Conservation (phyloP, 2,797 vertebrate genomes). For the Schizopygopsis malacanthus region DNA sequence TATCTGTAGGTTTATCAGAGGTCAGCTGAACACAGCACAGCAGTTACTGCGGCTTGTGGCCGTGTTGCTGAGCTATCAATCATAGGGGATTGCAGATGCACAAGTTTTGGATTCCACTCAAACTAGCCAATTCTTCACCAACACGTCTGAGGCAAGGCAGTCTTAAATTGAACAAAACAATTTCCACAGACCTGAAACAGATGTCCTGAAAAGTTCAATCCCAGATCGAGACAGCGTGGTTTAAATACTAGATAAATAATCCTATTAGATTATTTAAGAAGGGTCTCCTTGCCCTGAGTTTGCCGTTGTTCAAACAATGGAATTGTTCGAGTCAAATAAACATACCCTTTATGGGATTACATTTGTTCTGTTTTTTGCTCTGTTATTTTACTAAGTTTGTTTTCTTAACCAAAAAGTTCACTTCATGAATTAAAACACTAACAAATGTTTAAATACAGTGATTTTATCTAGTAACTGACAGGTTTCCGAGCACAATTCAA, state of each 20-base stretch:
- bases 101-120: conserved; percentile 55
- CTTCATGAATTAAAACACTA: conserved; percentile 27
- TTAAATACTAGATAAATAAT: conserved; percentile 66
- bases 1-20: conserved; percentile 8
- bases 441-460: not conserved
- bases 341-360: conserved; percentile 48
- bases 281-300: conserved; percentile 55
- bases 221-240: conserved; percentile 38
- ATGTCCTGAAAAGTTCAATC: conserved; percentile 59
- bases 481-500: not conserved
- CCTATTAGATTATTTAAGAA: conserved; percentile 49
- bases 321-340: conserved; percentile 53
- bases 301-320: conserved; percentile 49
- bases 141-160: conserved; percentile 55
- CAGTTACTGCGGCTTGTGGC: conserved; percentile 39
- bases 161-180: conserved; percentile 32
- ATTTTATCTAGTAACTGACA: not conserved
- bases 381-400: not conserved
- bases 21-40: conserved; percentile 43
- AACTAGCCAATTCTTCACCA: conserved; percentile 58
- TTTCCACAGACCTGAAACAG: conserved; percentile 64
- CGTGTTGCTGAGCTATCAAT: conserved; percentile 43
- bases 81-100: conserved; percentile 29
- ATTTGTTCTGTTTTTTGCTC: not conserved
- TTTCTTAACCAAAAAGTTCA: conserved; percentile 28